Conservation (phyloP, 2,797 vertebrate species). For the Syngnathus acus region DNA sequence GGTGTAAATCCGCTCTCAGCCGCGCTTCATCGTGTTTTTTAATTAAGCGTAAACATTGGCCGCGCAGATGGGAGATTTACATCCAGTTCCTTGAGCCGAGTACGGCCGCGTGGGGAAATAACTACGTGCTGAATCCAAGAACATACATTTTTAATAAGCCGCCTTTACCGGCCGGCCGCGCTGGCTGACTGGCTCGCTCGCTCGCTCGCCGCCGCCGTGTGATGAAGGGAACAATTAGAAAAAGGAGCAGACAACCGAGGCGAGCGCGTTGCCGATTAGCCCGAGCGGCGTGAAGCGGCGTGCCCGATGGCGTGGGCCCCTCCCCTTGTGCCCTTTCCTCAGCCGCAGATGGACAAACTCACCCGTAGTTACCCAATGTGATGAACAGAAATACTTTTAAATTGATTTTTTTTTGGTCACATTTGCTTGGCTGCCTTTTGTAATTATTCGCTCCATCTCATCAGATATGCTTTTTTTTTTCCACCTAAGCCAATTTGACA, state of each 20-base stretch:
- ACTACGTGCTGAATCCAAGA: background rate
- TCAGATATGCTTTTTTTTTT: background rate
- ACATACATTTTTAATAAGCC: constrained; percentile 1
- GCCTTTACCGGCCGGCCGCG: background rate
- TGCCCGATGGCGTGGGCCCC: constrained; percentile 47
- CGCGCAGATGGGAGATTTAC: background rate
- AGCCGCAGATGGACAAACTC: background rate
- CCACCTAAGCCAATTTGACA: background rate
- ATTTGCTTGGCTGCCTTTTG: background rate
- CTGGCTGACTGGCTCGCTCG: background rate
- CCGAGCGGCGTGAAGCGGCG: constrained; percentile 40
- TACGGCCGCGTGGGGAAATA: constrained; percentile 3
- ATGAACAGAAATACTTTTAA: background rate
- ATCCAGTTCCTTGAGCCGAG: background rate
- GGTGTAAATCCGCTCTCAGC: background rate
- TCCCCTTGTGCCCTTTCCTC: constrained; percentile 19
- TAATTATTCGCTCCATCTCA: background rate
- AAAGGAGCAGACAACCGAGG: constrained; percentile 28
- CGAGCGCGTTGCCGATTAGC: constrained; percentile 48
- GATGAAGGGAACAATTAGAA: constrained; percentile 44
- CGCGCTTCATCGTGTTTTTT: background rate
- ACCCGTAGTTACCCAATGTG: too few species aligned
- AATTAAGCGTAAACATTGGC: background rate
- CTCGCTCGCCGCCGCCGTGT: constrained; percentile 19
- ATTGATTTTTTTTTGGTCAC: background rate